Base-by-base conservation (phyloP, 2,797 vertebrate species). In the Leptoclinus maculatus region DNA sequence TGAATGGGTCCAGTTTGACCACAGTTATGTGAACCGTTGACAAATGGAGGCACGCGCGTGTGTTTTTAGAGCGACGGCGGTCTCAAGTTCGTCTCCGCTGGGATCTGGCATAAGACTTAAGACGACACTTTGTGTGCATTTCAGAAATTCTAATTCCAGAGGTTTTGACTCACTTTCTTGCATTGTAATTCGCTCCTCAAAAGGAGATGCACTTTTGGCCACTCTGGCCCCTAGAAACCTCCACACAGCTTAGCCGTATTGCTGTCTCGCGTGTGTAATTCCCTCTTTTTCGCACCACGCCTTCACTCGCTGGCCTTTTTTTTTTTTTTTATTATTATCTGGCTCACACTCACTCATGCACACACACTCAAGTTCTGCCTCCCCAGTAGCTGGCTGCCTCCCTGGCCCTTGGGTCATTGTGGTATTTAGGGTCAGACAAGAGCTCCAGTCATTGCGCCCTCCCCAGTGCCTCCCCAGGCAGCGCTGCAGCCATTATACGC, bases 341-440 rank as follows among this genome's bases (percentile, higher is more conserved):
- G 62, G 23, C 76, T 63, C 60, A 45, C 23, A 45, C 56, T 71
- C 41, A 73, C 66, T 54, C 80, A 17, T 59, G 19, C 75, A 59
- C 54, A 60, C 38, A 54, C 88, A 85, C 82, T 56, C 73, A 65
- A 82, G 80, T 60, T 56, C 76, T 75, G 73, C 29, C 62, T 84
- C 11, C 58, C 71, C 70, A 83, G 89, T 87, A 65, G 82, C 75
- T 90, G 91, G 89, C 92, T 91, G 91, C 94, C 93, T 94, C 89
- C 47, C 66, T 82, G 91, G 94, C 85, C 76, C 80, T 80, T 90
- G 91, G 94, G 94, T 94, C 87, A 94, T 92, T 95, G 84, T 95
- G 96, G 96, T 96, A 96, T 96, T 96, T 85, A 23, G 85, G 94
- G 93, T 95, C 96, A 96, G 94, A 96, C 96, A 95, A 96, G 92